These are phyloP conservation scores for Microplitis demolitor DNA, from an alignment of 1,140 invertebrate genomes.

Conservation along the genomic window DNA sequence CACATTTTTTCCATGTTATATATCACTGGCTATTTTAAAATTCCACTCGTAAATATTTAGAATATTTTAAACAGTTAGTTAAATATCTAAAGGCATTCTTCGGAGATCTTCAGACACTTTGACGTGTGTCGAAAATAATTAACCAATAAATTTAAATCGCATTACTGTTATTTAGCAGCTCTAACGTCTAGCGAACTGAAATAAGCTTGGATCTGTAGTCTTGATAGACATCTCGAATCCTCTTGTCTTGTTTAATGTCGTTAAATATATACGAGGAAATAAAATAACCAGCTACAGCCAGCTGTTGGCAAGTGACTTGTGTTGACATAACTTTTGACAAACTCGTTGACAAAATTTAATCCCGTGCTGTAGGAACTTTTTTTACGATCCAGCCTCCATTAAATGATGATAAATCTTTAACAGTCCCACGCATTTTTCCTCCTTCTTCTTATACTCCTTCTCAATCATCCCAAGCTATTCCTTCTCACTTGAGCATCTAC, in stretches of 20 bases:
- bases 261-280: conserved; percentile 6
- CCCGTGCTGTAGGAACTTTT: conserved; percentile 32
- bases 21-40: too few species aligned
- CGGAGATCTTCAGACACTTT: too few species aligned
- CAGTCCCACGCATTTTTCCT: conserved; percentile 2
- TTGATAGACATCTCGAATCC: neutral
- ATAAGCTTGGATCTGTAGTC: conserved; percentile 53
- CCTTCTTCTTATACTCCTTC: neutral
- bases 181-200: conserved; percentile 48
- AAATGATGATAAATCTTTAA: conserved; percentile 51
- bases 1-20: neutral
- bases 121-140: too few species aligned
- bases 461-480: neutral
- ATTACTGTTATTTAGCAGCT: conserved; percentile 54
- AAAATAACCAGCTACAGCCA: conserved; percentile 39
- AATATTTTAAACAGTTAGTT: too few species aligned
- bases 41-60: too few species aligned
- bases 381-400: conserved; percentile 57
- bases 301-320: conserved; percentile 52
- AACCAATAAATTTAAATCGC: conserved; percentile 49
- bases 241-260: neutral
- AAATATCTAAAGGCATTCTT: too few species aligned
- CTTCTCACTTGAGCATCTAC: neutral
- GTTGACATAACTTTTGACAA: conserved; percentile 59
- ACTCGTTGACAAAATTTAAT: conserved; percentile 58